Conservation (phyloP, 2,113 vertebrate species). For the Dasypus novemcinctus region DNA sequence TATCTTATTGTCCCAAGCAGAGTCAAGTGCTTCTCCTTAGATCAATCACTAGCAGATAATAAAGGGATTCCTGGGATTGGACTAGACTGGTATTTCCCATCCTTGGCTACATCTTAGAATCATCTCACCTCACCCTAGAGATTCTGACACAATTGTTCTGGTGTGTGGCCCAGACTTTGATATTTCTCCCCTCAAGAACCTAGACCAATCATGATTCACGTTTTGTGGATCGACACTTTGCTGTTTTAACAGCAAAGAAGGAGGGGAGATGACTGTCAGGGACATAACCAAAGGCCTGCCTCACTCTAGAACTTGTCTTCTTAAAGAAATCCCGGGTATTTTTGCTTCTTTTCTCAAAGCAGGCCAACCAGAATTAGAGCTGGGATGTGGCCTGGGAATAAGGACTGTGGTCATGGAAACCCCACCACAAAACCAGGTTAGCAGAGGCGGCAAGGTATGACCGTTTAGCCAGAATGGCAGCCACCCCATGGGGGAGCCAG, state of each 20-base stretch:
- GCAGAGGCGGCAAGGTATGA: not conserved
- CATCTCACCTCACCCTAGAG: not conserved
- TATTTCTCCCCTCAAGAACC: no score
- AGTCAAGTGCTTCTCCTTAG: not conserved
- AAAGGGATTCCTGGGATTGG: no score
- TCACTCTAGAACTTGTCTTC: not conserved
- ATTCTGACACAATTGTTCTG: not conserved
- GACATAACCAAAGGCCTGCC: no score
- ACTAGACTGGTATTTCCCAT: no score
- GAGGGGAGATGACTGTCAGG: no score
- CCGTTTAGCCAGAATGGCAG: not conserved
- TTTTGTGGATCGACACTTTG: no score
- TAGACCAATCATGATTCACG: no score
- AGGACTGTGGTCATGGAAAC: not conserved
- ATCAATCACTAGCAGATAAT: not conserved
- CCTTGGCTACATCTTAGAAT: not conserved
- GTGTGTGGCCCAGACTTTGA: not conserved
- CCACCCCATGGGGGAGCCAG: not conserved
- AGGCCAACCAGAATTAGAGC: not conserved
- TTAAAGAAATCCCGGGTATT: not conserved
- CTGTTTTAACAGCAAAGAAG: no score
- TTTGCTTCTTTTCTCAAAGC: not conserved
- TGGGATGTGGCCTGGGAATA: not conserved
- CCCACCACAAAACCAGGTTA: not conserved
- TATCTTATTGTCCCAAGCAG: no score